Conservation (phyloP, 2,113 vertebrate species). For the Microcebus ravelobensis region DNA sequence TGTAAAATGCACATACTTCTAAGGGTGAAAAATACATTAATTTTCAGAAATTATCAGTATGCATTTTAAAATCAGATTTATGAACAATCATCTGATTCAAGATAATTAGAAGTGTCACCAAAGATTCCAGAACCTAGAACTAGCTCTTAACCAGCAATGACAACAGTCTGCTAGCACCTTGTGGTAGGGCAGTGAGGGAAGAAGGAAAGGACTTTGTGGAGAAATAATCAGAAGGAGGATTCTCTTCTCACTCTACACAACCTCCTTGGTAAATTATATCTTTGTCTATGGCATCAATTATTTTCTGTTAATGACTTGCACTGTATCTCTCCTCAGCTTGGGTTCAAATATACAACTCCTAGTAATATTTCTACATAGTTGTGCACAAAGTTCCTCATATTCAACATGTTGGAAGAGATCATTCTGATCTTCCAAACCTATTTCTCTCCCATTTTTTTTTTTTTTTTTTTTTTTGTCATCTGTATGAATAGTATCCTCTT, state of each 20-base stretch:
- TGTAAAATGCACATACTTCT: neutral
- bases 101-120: neutral
- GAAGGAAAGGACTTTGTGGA: neutral
- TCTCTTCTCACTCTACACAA: neutral
- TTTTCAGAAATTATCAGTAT: slow-evolving; percentile 22
- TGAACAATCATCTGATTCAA: neutral
- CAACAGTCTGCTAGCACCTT: neutral
- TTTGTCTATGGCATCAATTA: neutral
- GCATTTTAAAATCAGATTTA: slow-evolving; percentile 38
- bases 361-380: neutral
- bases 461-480: neutral
- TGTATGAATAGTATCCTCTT: neutral
- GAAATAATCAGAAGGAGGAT: neutral
- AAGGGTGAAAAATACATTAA: neutral
- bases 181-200: neutral
- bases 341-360: neutral
- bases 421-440: neutral
- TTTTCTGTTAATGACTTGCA: neutral
- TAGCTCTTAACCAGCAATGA: neutral
- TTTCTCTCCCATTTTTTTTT: neutral
- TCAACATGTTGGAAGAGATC: neutral
- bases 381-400: neutral
- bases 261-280: neutral
- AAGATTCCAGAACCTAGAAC: neutral
- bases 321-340: neutral